Conservation (phyloP, 1,140 invertebrate species). For the Lethrus apterus region DNA sequence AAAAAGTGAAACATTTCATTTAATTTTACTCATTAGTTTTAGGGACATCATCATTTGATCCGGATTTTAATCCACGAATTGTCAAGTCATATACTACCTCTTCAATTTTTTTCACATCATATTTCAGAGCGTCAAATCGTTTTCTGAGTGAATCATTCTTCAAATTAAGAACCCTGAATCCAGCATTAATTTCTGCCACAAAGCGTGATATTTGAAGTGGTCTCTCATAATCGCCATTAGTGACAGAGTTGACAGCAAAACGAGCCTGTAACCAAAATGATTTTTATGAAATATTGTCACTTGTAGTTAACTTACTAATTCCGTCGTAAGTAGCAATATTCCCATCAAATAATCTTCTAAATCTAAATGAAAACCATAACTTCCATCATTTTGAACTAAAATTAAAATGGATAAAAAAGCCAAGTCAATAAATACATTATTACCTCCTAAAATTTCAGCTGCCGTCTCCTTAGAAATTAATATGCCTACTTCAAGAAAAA, state of each 20-base stretch:
- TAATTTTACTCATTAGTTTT: too few relatives aligned
- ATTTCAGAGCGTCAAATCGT: constrained; percentile 84
- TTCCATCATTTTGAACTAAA: constrained; percentile 24
- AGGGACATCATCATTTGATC: not conserved
- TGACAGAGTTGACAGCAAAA: constrained; percentile 82
- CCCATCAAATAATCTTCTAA: constrained; percentile 86
- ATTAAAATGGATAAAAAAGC: constrained; percentile 14
- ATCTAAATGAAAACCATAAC: constrained; percentile 79
- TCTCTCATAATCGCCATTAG: constrained; percentile 70
- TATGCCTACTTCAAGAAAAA: constrained; percentile 71
- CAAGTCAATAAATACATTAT: constrained; percentile 25
- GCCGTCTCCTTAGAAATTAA: constrained; percentile 66
- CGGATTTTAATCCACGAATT: constrained; percentile 67
- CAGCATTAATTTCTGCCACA: constrained; percentile 77
- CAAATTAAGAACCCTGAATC: constrained; percentile 80
- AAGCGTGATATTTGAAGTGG: constrained; percentile 80
- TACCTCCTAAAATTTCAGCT: constrained; percentile 73
- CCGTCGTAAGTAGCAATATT: constrained; percentile 69
- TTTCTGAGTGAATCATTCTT: constrained; percentile 87
- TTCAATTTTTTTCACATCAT: constrained; percentile 91
- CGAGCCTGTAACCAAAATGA: constrained; percentile 50
- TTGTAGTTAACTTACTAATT: constrained; percentile 56
- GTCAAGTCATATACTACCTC: constrained; percentile 91
- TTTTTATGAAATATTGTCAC: not conserved
- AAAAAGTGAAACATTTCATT: too few relatives aligned